phyloP scores from a whole-genome alignment of 2,797 vertebrate species.

The Apodemus agrarius region DNA sequence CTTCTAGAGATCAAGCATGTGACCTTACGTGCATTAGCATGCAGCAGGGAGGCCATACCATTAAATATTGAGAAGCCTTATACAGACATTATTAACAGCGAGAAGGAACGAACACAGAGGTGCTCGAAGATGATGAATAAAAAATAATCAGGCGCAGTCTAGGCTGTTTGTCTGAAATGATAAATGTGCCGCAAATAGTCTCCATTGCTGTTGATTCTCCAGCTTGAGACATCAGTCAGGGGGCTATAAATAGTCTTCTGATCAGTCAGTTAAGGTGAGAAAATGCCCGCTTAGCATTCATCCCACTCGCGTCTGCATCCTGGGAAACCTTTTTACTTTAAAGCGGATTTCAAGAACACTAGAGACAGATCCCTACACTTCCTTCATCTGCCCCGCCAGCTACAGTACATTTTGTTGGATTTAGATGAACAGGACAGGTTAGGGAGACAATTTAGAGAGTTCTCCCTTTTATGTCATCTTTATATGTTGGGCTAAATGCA shows the following conservation, averaged over 20 bases:
- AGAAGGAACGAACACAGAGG: conserved; percentile 80
- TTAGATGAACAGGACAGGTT: conserved; percentile 45
- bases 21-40: conserved; percentile 58
- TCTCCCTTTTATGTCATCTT: conserved; percentile 71
- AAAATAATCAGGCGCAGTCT: conserved; percentile 83
- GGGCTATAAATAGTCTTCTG: conserved; percentile 78
- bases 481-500: neutral
- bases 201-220: conserved; percentile 85
- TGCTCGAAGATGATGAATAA: conserved; percentile 86
- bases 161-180: conserved; percentile 81
- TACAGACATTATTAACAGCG: conserved; percentile 76
- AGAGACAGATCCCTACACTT: conserved; percentile 69
- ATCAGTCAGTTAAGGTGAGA: conserved; percentile 75
- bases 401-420: conserved; percentile 63
- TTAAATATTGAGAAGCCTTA: conserved; percentile 80
- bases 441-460: conserved; percentile 65
- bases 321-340: conserved; percentile 61
- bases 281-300: conserved; percentile 80
- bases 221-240: conserved; percentile 76
- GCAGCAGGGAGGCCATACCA: conserved; percentile 38
- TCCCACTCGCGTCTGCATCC: conserved; percentile 55
- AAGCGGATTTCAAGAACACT: conserved; percentile 68
- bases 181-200: conserved; percentile 80
- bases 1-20: conserved; percentile 19
- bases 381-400: conserved; percentile 72